Evolutionary conservation across 2,113 vertebrate species (phyloP), one percentile per base, ranked within the genome.

Genomic region (Dinomys branickii): DNA sequence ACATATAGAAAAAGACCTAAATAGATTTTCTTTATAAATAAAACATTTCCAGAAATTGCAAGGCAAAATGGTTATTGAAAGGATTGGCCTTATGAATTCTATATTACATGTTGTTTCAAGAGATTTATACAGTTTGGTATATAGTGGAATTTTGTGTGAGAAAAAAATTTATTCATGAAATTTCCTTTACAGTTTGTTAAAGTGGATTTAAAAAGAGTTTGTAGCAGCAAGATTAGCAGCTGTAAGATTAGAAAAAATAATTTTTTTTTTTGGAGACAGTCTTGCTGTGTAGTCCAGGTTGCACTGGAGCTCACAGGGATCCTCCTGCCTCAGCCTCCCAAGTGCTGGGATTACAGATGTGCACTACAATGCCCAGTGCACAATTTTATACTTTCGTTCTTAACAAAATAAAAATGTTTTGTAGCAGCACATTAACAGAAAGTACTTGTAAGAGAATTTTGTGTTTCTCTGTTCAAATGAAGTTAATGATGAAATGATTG

Each of bases 41-140:
- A 19, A 94, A 87, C 16, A 65, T 97, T 88, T 95, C 44, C 82
- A 89, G 83, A 85, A 91, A 93, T 92, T 35, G 38, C 50, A 85
- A 94, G 58, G 8, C 30, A 94, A 96, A 77, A 52, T 56, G 54
- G 0, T 88, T 94, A 67, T 69, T 80, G 14, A 59, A 75, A 65
- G 47, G 6, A 67, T 85, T 84, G 9, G 47, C 12, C 20, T 16
- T 85, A 41, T 69, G 30, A 87, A 59, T 24, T 54, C 14, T 61
- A 6, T 20, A 24, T 82, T 90, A 19, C 4, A 22, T 85, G 54
- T 92, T 85, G 54, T 92, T 94, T 38, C 14, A 91, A 59, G 82
- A 91, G 78, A 82, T 82, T 91, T 41, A 56, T 44, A 35, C 2
- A 83, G 73, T 82, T 93, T n/a, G 94, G 56, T 58, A 58, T 10